Percentiles rank a stretch among this genome's conserved stretches.
phyloP scores from a whole-genome alignment of 1,140 invertebrate species.

The Bombus waltoni region DNA sequence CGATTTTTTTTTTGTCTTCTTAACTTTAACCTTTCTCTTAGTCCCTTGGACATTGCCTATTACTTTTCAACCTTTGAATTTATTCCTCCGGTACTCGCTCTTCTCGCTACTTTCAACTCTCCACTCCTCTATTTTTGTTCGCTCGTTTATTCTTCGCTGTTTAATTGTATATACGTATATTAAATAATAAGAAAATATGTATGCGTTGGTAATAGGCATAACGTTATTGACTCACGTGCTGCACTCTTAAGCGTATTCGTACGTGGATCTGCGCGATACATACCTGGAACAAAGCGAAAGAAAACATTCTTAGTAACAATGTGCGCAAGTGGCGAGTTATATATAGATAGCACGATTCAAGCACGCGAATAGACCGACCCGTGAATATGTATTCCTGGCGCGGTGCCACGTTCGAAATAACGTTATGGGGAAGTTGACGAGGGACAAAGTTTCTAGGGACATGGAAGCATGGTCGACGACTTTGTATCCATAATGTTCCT shows the following conservation, averaged over 20 bases:
- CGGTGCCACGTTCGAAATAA: conserved; percentile 70
- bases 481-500: conserved; percentile 54
- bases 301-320: conserved; percentile 36
- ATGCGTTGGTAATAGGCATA: neutral
- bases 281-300: conserved; percentile 69
- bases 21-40: no score
- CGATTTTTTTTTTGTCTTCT: no score
- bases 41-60: no score
- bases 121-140: no score
- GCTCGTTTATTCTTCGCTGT: neutral
- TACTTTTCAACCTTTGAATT: no score
- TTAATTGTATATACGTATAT: no score
- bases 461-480: conserved; percentile 67
- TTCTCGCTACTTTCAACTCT: no score
- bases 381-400: conserved; percentile 68
- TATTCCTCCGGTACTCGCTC: no score
- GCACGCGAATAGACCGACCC: conserved; percentile 65
- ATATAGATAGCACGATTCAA: conserved; percentile 59
- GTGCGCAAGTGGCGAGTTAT: neutral
- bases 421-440: conserved; percentile 69
- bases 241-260: neutral
- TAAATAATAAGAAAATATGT: neutral
- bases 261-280: conserved; percentile 24
- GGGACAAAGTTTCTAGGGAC: conserved; percentile 74
- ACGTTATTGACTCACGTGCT: neutral